Percentiles rank a stretch among this genome's conserved stretches.
phyloP scores from a whole-genome alignment of 2,888 invertebrate genomes.

The Epirrhoe alternata region DNA sequence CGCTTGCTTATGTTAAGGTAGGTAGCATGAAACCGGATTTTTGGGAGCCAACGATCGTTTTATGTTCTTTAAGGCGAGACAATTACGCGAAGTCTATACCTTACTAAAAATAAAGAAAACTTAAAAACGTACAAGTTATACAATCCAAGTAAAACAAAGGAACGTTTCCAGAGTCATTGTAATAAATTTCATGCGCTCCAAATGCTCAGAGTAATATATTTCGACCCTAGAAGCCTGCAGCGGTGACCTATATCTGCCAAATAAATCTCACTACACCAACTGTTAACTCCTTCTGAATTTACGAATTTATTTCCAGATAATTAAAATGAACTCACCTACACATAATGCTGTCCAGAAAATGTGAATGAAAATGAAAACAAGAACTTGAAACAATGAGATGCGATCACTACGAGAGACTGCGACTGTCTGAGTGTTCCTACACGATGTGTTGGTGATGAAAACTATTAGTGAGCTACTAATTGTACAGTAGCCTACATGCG shows the following conservation, averaged over 20 bases:
- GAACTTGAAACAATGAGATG: conserved; percentile 53
- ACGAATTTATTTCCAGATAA: conserved; percentile 37
- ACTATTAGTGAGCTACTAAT: conserved; percentile 83
- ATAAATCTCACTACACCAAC: conserved; percentile 62
- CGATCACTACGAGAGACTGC: conserved; percentile 69
- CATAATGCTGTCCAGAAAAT: conserved; percentile 15
- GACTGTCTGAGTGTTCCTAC: conserved; percentile 71
- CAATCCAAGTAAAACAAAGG: conserved; percentile 48
- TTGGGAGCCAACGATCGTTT: conserved; percentile 38
- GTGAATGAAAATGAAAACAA: conserved; percentile 22
- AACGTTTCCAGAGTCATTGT: conserved; percentile 56
- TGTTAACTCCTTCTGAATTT: conserved; percentile 52
- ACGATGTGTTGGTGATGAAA: conserved; percentile 77
- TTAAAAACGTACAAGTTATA: conserved; percentile 3
- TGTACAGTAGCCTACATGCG: conserved; percentile 81
- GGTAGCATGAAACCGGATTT: conserved; percentile 41
- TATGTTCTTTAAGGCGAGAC: conserved; percentile 32
- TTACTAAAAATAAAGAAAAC: neutral
- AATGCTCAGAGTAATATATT: conserved; percentile 58
- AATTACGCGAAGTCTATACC: conserved; percentile 43
- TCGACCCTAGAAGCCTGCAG: conserved; percentile 63
- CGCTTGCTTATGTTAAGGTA: conserved; percentile 41
- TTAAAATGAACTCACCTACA: conserved; percentile 18
- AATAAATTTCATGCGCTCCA: conserved; percentile 65
- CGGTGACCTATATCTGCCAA: conserved; percentile 62